Percentiles rank a stretch among this genome's conserved stretches.
These are phyloP conservation scores for Illadopsis cleaveri DNA, from an alignment of 2,113 vertebrate genomes.

Conservation along the genomic window DNA sequence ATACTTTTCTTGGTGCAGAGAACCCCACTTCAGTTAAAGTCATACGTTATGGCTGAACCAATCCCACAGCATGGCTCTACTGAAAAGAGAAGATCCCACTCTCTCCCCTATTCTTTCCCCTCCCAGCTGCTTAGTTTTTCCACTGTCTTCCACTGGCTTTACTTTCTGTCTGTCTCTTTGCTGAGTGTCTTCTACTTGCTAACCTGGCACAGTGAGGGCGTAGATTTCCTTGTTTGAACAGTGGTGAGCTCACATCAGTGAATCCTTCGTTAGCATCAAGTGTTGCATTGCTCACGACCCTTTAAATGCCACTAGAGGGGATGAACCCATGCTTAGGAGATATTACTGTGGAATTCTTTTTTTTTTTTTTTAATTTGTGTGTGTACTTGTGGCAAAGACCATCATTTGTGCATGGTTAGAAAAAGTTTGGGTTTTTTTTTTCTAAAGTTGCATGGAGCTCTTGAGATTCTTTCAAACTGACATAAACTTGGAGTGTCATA, in stretches of 20 bases:
- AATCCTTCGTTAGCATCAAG: not conserved
- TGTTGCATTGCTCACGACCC: not conserved
- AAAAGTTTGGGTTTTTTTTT: not conserved
- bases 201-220: not conserved
- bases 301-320: not conserved
- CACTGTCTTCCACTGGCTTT: not conserved
- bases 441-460: not conserved
- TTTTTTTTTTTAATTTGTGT: rapidly evolving
- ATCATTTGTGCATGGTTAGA: not conserved
- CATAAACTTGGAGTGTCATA: not conserved
- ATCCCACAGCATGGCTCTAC: not conserved
- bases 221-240: not conserved
- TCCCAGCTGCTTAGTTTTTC: not conserved
- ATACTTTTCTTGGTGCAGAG: not conserved
- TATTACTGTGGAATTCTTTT: not conserved
- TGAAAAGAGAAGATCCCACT: not conserved
- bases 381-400: not conserved
- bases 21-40: not conserved
- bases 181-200: not conserved
- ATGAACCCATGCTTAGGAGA: not conserved
- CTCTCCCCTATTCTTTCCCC: not conserved
- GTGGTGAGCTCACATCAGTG: not conserved
- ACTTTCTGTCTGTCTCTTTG: not conserved
- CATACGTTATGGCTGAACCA: not conserved
- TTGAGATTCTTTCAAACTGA: not conserved